phyloP scores from a whole-genome alignment of 1,140 invertebrate genomes.

The Nylanderia fulva region DNA sequence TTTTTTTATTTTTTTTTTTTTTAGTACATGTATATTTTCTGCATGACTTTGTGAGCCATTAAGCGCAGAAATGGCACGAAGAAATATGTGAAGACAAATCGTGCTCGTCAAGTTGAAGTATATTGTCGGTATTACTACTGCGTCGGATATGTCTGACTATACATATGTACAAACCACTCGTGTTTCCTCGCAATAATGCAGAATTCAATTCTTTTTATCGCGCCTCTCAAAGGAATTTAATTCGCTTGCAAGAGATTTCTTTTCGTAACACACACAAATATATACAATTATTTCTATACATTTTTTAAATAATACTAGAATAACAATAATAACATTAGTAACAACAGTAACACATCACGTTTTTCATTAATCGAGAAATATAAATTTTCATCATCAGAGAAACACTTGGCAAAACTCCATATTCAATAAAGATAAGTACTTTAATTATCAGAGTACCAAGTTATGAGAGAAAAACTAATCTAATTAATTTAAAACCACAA shows the following conservation, averaged over 20 bases:
- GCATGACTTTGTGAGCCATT: not conserved
- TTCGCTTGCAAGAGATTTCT: conserved; percentile 4
- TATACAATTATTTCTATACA: conserved; percentile 6
- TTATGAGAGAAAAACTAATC: not conserved
- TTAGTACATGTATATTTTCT: not conserved
- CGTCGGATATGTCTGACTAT: conserved; percentile 46
- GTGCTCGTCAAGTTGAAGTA: conserved; percentile 3
- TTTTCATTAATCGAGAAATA: not conserved
- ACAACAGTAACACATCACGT: not conserved
- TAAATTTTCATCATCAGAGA: not conserved
- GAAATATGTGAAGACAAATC: not conserved
- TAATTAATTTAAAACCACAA: not conserved
- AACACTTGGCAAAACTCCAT: not conserved
- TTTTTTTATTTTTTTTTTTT: too few species aligned
- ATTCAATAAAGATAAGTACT: not conserved
- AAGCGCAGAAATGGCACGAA: not conserved
- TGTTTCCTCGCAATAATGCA: not conserved
- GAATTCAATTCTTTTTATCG: not conserved
- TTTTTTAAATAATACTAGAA: not conserved
- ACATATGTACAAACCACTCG: conserved; percentile 38
- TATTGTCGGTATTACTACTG: conserved; percentile 29
- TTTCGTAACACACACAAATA: conserved; percentile 23
- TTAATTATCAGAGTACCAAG: too few species aligned
- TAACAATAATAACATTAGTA: conserved; percentile 10
- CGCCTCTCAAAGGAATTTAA: not conserved